Conservation (phyloP, 2,113 vertebrate genomes). For the Vombatus ursinus region DNA sequence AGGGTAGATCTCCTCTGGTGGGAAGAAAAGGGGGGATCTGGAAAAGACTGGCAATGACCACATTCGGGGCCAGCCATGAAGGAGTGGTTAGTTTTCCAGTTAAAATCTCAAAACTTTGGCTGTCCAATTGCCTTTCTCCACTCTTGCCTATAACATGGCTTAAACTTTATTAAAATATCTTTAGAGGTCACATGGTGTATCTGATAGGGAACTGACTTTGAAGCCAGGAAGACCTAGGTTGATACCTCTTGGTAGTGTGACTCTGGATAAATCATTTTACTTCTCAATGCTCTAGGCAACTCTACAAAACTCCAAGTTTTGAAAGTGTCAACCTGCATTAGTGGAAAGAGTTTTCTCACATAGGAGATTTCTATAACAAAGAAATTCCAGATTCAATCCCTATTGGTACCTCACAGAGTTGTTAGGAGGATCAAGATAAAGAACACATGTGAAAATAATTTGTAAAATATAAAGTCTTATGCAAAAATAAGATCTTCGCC, state of each 20-base stretch:
- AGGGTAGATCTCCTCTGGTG: not conserved
- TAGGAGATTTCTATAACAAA: not conserved
- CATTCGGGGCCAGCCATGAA: not conserved
- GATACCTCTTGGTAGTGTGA: not conserved
- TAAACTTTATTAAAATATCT: not conserved
- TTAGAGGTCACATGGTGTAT: not conserved
- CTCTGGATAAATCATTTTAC: not conserved
- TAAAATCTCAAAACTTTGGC: not conserved
- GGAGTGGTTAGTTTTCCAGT: not conserved
- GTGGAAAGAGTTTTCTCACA: not conserved
- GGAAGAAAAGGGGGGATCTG: not conserved
- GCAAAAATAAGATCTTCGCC: not conserved
- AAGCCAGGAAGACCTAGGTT: not conserved
- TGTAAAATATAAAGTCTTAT: not conserved
- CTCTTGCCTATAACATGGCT: not conserved
- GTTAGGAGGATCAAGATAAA: not conserved
- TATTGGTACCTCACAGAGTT: not conserved
- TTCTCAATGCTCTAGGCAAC: not conserved
- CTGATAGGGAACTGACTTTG: not conserved
- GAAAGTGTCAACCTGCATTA: not conserved
- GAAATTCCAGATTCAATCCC: not conserved
- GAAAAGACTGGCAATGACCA: not conserved
- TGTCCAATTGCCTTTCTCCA: not conserved
- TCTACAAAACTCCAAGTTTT: not conserved
- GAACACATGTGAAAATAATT: not conserved